Conservation (phyloP, 2,888 invertebrate genomes). For the Lasioglossum lativentre region DNA sequence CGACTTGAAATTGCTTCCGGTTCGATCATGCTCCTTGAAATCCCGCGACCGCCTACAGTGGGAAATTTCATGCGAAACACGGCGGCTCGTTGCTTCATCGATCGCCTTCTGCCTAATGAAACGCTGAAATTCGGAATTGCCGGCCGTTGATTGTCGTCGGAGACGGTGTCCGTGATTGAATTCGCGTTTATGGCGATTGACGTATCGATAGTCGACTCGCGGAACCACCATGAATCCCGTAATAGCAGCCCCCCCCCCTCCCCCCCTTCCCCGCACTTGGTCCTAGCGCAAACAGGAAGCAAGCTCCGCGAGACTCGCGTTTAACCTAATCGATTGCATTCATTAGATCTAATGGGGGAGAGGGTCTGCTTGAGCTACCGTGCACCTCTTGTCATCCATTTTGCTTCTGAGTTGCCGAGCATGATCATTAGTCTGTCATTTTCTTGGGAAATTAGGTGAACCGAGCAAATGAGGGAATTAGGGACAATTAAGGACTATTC, state of each 20-base stretch:
- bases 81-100: neutral
- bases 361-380: conserved; percentile 28
- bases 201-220: neutral
- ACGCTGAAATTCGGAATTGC: neutral
- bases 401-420: conserved; percentile 11
- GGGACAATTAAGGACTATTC: neutral
- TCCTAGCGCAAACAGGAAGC: neutral
- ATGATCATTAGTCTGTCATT: conserved; percentile 10
- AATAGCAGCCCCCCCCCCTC: neutral
- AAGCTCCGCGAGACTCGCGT: conserved; percentile 8
- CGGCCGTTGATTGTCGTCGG: neutral
- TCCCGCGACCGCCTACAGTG: neutral
- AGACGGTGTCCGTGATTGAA: neutral
- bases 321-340: conserved; percentile 45
- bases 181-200: neutral
- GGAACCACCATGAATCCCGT: neutral
- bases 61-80: neutral
- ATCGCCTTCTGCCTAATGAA: neutral
- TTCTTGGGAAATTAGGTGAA: conserved; percentile 1
- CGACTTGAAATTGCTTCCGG: neutral
- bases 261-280: neutral
- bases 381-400: conserved; percentile 41
- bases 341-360: conserved; percentile 55
- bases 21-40: neutral
- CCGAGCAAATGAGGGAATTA: neutral